These are phyloP conservation scores for Crossaster papposus DNA, from an alignment of 53 echinoderm and acorn worm genomes.

Conservation along the genomic window DNA sequence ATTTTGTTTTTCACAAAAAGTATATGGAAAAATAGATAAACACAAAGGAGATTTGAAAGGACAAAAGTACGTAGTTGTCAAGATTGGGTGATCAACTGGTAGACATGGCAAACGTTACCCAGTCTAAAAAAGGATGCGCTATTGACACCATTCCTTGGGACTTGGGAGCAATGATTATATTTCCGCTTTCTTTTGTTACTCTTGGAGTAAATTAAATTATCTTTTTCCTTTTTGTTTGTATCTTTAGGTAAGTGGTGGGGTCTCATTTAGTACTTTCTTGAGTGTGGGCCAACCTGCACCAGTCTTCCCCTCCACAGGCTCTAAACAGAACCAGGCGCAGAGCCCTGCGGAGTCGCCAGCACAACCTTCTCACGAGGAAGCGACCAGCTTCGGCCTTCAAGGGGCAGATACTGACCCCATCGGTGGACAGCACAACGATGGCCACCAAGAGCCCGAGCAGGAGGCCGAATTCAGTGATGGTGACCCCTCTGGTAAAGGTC, in stretches of 20 bases:
- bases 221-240: constrained; percentile 3
- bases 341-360: not conserved
- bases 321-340: not conserved
- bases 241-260: constrained; percentile 38
- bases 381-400: not conserved
- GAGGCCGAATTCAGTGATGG: not conserved
- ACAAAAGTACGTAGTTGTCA: too few species aligned
- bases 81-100: too few species aligned
- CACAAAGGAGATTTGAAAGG: too few species aligned
- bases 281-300: constrained; percentile 40
- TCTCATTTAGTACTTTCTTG: constrained; percentile 49
- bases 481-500: not conserved
- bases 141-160: too few species aligned
- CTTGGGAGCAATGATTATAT: not conserved
- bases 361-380: constrained; percentile 2
- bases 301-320: constrained; percentile 39
- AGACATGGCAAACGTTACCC: too few species aligned
- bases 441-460: not conserved
- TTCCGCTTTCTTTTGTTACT: not conserved
- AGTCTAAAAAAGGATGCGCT: too few species aligned
- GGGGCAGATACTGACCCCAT: not conserved
- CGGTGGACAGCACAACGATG: not conserved
- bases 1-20: too few species aligned
- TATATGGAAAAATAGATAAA: too few species aligned
- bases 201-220: not conserved